Base-by-base conservation (phyloP, 1,140 invertebrate species). In the Sitobion miscanthi region DNA sequence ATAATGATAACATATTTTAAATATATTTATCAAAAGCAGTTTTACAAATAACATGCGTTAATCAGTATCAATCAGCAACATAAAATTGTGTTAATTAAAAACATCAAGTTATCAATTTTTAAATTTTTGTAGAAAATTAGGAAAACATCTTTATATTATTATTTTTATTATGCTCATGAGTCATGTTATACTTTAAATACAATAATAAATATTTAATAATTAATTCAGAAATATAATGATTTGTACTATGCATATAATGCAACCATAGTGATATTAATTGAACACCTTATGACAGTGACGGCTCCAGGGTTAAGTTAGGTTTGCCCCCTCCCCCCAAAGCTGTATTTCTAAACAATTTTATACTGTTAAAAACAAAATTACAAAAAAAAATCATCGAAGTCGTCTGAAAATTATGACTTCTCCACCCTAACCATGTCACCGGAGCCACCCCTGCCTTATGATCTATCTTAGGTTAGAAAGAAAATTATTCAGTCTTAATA, bases 1-100 rank as follows among this genome's bases (percentile, higher is more conserved):
- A 88, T 52, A 93, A 94, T 90, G 93, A 69, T 93, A 94, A 94
- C 52, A 52, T 35, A 25, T 89, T 57, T 35, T 88, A 93, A 57
- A 87, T 17, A 52, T 17, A 88, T 86, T 49, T 86, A 47, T 30
- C 9, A 45, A 45, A 45, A 85, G 9, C 11, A 85, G 38, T 85
- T 82, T 83, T 47, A 47, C 17, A 47, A 54, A 54, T 21, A 54
- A 23, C 20, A 21, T 20, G 20, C 52, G 20, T 52, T 11, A 49
- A 49, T 49, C 47, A 49, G 47, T 17, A 17, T 49, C 14, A 1
- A 49, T 49, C 14, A 52, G 20, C 52, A 20, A 52, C 20, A 21
- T 54, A 54, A 54, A 54, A 21, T 23, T 1, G 1, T 17, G 17
- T n/a, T 77, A 4, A n/a, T 14, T n/a, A 35, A 2, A 17, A 4